Base-by-base conservation (phyloP, 1,140 invertebrate species). In the Heliconius congener region DNA sequence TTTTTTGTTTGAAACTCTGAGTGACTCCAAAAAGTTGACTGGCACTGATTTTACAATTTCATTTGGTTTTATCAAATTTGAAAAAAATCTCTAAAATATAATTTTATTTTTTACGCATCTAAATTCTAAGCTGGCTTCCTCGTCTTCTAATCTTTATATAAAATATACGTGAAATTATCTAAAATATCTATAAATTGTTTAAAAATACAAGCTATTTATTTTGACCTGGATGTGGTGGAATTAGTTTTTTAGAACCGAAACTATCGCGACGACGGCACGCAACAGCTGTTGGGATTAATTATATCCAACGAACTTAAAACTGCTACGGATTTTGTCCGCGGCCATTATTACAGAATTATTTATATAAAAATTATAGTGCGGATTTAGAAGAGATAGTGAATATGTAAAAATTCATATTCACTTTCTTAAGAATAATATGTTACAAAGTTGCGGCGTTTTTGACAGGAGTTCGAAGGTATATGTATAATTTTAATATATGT, bases 201-300 rank as follows among this genome's bases (percentile, higher is more conserved):
- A 30, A 66, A 30, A 30, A 80, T 76, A 72, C 50, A 71, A 72
- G 57, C 72, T 60, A 78, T 80, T 83, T 78, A 52, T 76, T 73
- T 57, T 70, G 71, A 84, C 80, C 81, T 81, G 76, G 71, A 73
- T 83, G 72, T 77, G 72, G 60, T 73, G 55, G 60, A 76, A 79
- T 82, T 76, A 77, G 72, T 77, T 77, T 76, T 77, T 75, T 50
- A 74, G 84, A 74, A 79, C 77, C 76, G 76, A 83, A 80, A 85
- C 81, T 76, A 81, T 81, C 79, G 72, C 76, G 74, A 52, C 55
- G 81, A 84, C 78, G 79, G 79, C 81, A 82, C 78, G 82, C 84
- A 83, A 87, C 90, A 91, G 90, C 90, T 90, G 89, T 83, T 84
- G 80, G 77, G 84, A 89, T 89, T 90, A 90, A 88, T 89, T 90